Base-by-base conservation (phyloP, 2,888 invertebrate species). In the Hyposoter didymator region DNA sequence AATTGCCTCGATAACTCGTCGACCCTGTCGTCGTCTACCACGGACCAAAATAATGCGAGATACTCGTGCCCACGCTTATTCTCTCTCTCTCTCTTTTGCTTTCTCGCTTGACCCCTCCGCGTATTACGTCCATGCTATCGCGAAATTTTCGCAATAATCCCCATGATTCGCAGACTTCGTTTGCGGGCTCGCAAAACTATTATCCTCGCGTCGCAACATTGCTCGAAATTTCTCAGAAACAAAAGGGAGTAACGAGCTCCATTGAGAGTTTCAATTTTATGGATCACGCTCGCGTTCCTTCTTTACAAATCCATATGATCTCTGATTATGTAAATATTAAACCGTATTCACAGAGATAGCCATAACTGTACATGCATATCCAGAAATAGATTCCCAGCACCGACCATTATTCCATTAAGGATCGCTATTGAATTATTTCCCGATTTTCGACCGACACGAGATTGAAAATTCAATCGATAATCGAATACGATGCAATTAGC, bases 1-100 rank as follows among this genome's bases (percentile, higher is more conserved):
- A 91, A 91, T 91, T 91, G 90, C 89, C 88, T 84, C 89, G 88
- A 89, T 91, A 89, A 87, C 84, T 87, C 85, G 86, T 87, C 76
- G 69, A 80, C 79, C 76, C 82, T 82, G 84, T 87, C 86, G 85
- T 86, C 85, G 83, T 81, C 83, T 83, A 81, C 85, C 83, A 80
- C 83, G 62, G 78, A 70, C 80, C 80, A 69, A 83, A 81, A 81
- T 80, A 81, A 78, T 80, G 83, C 83, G 85, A 59, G 52, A 66
- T 73, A 59, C 67, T 59, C 62, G 64, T 39, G n/a, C 75, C 35
- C 78, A 62, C 78, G 52, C 66, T 52, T 39, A 52, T 45, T 35
- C 45, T 45, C 17, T 49, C 43, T 64, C 39, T 59, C 45, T 62
- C 74, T 32, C 64, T 19, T 10, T 35, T 10, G n/a, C 43, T 22